Conservation (phyloP, 2,797 vertebrate genomes). For the Pteronotus mesoamericanus region DNA sequence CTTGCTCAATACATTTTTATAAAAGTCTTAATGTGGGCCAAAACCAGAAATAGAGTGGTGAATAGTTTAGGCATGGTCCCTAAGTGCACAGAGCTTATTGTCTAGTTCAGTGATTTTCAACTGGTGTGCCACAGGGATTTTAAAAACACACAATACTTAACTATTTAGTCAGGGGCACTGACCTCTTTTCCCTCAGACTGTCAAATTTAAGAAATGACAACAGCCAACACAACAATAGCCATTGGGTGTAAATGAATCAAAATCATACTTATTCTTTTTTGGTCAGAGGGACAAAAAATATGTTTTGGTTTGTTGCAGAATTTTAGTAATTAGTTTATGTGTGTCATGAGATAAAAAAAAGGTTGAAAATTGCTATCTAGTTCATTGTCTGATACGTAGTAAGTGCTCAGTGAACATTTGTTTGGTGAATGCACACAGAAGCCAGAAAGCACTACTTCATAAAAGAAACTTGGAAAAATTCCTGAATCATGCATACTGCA, state of each 20-base stretch:
- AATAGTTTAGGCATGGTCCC: neutral
- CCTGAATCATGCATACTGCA: neutral
- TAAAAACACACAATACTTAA: neutral
- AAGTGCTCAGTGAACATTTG: neutral
- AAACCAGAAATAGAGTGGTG: conserved; percentile 1
- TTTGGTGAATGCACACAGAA: neutral
- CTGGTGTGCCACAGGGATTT: neutral
- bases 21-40: neutral
- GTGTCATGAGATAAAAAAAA: neutral
- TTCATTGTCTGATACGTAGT: neutral
- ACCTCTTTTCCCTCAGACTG: neutral
- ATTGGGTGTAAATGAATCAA: neutral
- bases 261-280: neutral
- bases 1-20: conserved; percentile 2
- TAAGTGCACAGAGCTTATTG: neutral
- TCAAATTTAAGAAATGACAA: neutral
- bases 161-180: neutral
- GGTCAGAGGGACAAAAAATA: neutral
- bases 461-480: conserved; percentile 22
- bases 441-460: neutral
- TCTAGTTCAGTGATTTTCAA: neutral
- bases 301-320: neutral
- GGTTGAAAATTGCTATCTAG: neutral
- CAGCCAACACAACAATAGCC: neutral
- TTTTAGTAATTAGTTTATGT: neutral